Evolutionary conservation across 2,797 vertebrate genomes (phyloP), one percentile per base, ranked within the genome.

Genomic region (Chiloscyllium punctatum): DNA sequence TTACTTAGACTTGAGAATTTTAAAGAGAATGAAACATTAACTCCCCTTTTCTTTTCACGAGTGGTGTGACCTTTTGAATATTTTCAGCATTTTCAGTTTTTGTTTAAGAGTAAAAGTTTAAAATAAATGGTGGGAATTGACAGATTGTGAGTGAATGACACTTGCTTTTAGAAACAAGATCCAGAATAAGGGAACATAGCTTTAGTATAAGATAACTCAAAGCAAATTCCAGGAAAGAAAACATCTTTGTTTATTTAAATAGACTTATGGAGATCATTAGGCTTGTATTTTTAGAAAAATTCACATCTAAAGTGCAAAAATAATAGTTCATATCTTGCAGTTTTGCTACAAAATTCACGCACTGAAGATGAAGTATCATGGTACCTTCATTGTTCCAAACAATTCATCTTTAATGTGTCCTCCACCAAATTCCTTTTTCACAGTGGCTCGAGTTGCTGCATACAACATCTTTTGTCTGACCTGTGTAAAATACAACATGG

Each of bases 381-480:
- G 0, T 96, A 99, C 99, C 98, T 99, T 98, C 53, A 98, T 97
- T 0, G 99, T 99, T 95, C 99, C 99, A 71, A 99, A 99, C 96
- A 99, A 97, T 96, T 99, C 99, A 0, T 99, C 99, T 97, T 98
- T 99, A 96, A 99, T 98, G 96, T 99, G 98, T 21, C 99, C 99
- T 4, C 99, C 98, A 0, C 99, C 99, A 96, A 99, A 99, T 97
- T 99, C 99, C 96, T 99, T 99, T 97, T 99, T 99, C 97, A 99
- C 98, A 0, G 99, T 99, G 86, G 99, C 99, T 96, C 99, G 98
- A 0, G 99, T 99, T 30, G 99, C 99, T 7, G 99, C 99, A 0
- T 99, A 99, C 57, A 99, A 97, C 99, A 99, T 99, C 98, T 99
- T 99, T 97, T 99, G 98, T 96, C 99, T 98, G 96, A 99, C 99